Percentiles rank a stretch among this genome's conserved stretches.
phyloP scores from a whole-genome alignment of 2,113 vertebrate genomes.

The Thinocorus orbignyianus region DNA sequence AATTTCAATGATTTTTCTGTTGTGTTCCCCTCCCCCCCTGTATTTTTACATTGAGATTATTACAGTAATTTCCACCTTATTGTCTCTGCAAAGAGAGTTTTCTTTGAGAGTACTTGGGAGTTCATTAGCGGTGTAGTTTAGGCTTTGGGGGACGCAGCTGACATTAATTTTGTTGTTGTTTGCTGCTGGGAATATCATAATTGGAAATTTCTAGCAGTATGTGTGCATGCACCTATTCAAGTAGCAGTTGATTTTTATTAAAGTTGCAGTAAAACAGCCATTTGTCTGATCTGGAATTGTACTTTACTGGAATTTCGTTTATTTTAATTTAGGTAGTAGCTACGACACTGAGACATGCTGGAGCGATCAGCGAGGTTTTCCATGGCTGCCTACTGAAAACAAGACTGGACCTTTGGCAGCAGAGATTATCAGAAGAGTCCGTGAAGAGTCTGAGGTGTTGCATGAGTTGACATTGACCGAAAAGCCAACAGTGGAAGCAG shows the following conservation, averaged over 20 bases:
- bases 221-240: slow-evolving; percentile 68
- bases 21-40: neutral
- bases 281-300: slow-evolving; percentile 26
- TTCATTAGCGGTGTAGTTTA: slow-evolving; percentile 73
- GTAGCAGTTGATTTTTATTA: slow-evolving; percentile 69
- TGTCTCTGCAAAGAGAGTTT: slow-evolving; percentile 67
- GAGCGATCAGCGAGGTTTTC: neutral
- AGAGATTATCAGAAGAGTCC: neutral
- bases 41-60: slow-evolving; percentile 74
- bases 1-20: slow-evolving; percentile 54
- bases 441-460: neutral
- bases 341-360: neutral
- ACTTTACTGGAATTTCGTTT: slow-evolving; percentile 46
- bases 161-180: slow-evolving; percentile 78
- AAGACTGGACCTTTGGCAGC: neutral
- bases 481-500: neutral
- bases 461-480: fast-evolving
- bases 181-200: slow-evolving; percentile 75
- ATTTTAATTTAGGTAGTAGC: slow-evolving; percentile 32
- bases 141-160: slow-evolving; percentile 64
- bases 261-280: slow-evolving; percentile 58
- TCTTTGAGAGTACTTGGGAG: slow-evolving; percentile 65
- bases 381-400: neutral
- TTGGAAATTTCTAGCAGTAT: slow-evolving; percentile 73
- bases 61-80: slow-evolving; percentile 76